Base-by-base conservation (phyloP, 1,140 invertebrate species). In the Lycorma delicatula region DNA sequence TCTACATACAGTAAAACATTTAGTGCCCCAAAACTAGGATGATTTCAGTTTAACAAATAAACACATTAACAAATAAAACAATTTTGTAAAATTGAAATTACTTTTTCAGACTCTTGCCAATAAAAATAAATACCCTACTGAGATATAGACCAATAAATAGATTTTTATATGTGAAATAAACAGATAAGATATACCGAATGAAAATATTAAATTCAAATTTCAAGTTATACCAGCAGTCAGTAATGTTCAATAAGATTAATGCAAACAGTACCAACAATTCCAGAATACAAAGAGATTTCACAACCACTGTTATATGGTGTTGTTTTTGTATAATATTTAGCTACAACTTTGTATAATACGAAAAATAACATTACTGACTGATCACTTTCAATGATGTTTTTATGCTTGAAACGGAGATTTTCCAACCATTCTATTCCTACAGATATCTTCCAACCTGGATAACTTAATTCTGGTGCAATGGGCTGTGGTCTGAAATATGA, bases 391-490 rank as follows among this genome's bases (percentile, higher is more conserved):
- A 79, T 62, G 23, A 83, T 69, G 31, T 69, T 72, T 20, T 75
- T 67, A 61, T 75, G 78, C 56, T 79, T 78, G 0, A 75, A 74
- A 63, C 74, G 74, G 20, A 81, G 70, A 60, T 78, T 77, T 12
- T 77, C 68, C 63, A 81, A 80, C 71, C 75, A 78, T 57, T 80
- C 79, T 23, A 84, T 70, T 11, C 76, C 78, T 3, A 77, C 68
- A 1, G 77, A 75, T 13, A 84, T 64, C 62, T 79, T 75, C 74
- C 78, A 79, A 0, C 82, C 82, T 3, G 81, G 79, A 73, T 81
- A 84, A 26, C 74, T 70, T 1, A 78, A 64, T 36, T 79, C 73
- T 3, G 74, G 76, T 18, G 81, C 70, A 54, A 78, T 72, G 12
- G 76, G 68, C 36, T 70, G 68, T 18, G 76, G 77, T 54, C 76